These are phyloP conservation scores for Trichonephila clavata DNA, from an alignment of 1,140 invertebrate species.

Conservation along the genomic window DNA sequence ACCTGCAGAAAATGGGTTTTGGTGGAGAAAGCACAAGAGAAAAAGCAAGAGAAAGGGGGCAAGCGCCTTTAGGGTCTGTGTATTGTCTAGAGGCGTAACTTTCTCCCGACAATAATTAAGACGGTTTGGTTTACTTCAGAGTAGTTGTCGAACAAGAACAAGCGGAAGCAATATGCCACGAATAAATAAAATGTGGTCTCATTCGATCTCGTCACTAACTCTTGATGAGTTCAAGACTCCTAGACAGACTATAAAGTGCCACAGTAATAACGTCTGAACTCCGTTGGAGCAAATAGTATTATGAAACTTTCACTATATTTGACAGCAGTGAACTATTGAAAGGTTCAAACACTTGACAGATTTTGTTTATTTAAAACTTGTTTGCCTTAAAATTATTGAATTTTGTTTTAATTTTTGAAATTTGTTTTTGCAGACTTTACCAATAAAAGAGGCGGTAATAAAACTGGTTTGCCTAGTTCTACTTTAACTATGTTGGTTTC, in stretches of 20 bases:
- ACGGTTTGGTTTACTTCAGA: neutral
- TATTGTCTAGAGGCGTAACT: conserved; percentile 19
- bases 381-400: too few relatives aligned
- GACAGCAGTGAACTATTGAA: too few relatives aligned
- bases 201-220: neutral
- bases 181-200: conserved; percentile 26
- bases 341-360: too few relatives aligned
- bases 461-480: too few relatives aligned
- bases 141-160: neutral
- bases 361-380: too few relatives aligned
- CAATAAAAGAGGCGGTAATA: too few relatives aligned
- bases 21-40: neutral
- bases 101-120: conserved; percentile 19
- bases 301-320: too few relatives aligned
- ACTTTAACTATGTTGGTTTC: too few relatives aligned
- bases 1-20: conserved; percentile 13
- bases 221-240: neutral
- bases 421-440: too few relatives aligned
- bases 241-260: neutral
- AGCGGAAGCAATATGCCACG: conserved; percentile 28
- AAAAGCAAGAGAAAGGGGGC: neutral
- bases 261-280: neutral
- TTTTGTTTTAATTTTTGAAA: too few relatives aligned
- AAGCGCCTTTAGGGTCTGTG: neutral
- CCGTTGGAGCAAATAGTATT: too few relatives aligned